A percentile compares a stretch with the other conserved stretches of the same genome.
Evolutionary conservation across 2,113 vertebrate species (phyloP).

Genomic region (Brachionichthys hirsutus): DNA sequence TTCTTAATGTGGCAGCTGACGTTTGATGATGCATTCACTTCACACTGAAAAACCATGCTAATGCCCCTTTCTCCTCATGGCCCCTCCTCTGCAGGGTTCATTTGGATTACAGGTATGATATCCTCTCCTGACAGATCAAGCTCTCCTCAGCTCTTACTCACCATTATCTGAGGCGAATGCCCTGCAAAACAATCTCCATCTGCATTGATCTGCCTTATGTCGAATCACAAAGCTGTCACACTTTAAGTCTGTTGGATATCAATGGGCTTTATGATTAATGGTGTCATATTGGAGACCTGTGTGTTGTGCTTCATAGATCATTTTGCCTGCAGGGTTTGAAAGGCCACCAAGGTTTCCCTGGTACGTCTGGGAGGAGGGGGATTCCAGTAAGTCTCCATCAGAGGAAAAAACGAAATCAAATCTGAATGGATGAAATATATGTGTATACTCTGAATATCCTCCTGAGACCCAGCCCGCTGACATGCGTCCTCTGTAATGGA

Average conservation of each 20-base stretch:
- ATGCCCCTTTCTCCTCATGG: constrained; percentile 30
- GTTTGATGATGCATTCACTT: constrained; percentile 22
- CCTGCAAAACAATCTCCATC: background rate
- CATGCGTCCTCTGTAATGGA: too few relatives aligned
- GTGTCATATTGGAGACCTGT: background rate
- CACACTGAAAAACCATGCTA: constrained; percentile 22
- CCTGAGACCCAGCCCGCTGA: too few relatives aligned
- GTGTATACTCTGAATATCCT: too few relatives aligned
- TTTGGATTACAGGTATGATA: constrained; percentile 82
- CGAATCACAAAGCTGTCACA: constrained; percentile 30
- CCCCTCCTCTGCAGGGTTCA: constrained; percentile 74
- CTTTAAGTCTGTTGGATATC: background rate
- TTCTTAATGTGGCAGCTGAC: constrained; percentile 36
- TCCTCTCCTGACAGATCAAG: constrained; percentile 22
- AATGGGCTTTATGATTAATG: background rate
- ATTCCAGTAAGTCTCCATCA: constrained; percentile 73
- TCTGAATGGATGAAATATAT: too few relatives aligned
- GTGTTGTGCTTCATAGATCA: background rate
- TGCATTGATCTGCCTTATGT: background rate
- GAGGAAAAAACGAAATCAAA: background rate
- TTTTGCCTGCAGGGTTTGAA: constrained; percentile 79
- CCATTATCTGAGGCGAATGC: constrained; percentile 12
- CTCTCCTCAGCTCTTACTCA: constrained; percentile 13
- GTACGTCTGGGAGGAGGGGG: constrained; percentile 75
- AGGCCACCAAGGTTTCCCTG: constrained; percentile 81